Evolutionary conservation across 2,113 vertebrate species (phyloP), one percentile per base, ranked within the genome.

Genomic region (Genyomyrus donnyi): DNA sequence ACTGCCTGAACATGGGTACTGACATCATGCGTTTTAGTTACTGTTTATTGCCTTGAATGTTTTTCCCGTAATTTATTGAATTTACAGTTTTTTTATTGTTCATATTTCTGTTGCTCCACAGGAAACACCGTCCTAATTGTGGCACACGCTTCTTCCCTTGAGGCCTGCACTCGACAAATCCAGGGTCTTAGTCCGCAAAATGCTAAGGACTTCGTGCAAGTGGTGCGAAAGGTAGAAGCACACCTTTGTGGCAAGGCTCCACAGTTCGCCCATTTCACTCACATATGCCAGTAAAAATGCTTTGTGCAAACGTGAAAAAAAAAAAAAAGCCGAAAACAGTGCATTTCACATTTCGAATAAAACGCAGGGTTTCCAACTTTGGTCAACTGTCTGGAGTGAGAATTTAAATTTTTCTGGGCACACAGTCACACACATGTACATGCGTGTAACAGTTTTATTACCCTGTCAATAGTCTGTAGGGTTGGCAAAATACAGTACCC

Each of bases 191-290:
- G 95, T 0, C 97, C 98, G 0, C 98, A 99, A 94, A 99, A 98
- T 94, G 95, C 98, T 93, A 99, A 99, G 96, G 98, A 99, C 94
- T 99, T 99, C 74, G 97, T 99, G 17, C 98, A 99, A 95, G 98
- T 99, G 94, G 98, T 99, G 92, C 95, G 98, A 91, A 99, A 99
- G 98, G 98, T 99, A 93, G 95, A 89, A 87, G 50, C 70, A 50
- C 27, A 15, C 21, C 7, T 53, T 17, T 56, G 19, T 56, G 5
- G 53, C 53, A 7, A 21, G 53, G 5, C 19, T 56, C 5, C 53
- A 2, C 53, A 21, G 53, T 21, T 19, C 5, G 0, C 19, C 53
- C 19, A 2, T 56, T 21, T 56, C 53, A 21, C 53, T 21, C 53
- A 21, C 53, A 21, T 56, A 21, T 56, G 17, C 17, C 17, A 53